Conservation (phyloP, 2,797 vertebrate species). For the Falco columbarius region DNA sequence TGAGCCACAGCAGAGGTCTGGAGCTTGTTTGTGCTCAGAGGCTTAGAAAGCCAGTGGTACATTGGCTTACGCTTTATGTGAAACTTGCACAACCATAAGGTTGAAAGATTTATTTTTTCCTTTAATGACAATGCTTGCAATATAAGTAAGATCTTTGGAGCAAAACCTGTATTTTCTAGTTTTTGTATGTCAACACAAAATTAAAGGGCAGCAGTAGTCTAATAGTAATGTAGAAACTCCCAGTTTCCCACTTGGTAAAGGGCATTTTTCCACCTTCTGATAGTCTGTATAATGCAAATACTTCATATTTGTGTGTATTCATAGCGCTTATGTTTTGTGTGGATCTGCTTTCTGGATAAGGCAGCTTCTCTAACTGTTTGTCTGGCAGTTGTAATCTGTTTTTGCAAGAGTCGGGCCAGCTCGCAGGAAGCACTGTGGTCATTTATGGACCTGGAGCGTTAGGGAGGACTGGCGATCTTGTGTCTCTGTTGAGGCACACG, state of each 20-base stretch:
- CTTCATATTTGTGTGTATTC: neutral
- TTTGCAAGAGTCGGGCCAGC: neutral
- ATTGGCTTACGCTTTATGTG: neutral
- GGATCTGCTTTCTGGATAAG: neutral
- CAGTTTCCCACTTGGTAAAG: neutral
- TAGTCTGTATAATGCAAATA: neutral
- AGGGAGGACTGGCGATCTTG: neutral
- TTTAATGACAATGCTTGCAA: neutral
- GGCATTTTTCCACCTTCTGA: neutral
- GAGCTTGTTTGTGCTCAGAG: neutral
- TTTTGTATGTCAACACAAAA: neutral
- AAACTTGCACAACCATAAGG: constrained; percentile 9
- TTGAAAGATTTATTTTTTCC: neutral
- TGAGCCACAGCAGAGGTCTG: neutral
- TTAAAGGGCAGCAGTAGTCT: neutral
- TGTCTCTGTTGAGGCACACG: accelerated
- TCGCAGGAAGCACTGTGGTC: neutral
- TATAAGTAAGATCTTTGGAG: neutral
- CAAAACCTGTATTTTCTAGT: neutral
- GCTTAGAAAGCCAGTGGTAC: neutral
- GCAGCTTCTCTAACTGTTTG: neutral
- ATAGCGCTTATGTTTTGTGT: accelerated
- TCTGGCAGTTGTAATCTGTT: neutral
- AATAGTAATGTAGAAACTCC: neutral
- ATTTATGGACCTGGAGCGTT: accelerated